These are phyloP conservation scores for Columba janthina DNA, from an alignment of 2,113 vertebrate genomes.

Conservation along the genomic window DNA sequence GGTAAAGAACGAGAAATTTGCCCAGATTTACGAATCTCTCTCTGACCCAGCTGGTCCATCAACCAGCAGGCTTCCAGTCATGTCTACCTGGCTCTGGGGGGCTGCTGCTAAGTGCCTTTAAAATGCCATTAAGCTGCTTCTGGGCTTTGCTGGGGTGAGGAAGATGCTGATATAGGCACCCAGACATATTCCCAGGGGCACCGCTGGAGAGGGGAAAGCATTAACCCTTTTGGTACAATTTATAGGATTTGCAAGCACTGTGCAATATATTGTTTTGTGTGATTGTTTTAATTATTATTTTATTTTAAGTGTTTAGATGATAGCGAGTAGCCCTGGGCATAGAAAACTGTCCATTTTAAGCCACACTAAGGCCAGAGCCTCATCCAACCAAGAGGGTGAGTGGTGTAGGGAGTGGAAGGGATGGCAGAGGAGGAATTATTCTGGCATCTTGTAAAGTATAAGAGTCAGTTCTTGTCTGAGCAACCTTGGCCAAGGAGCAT, in stretches of 20 bases:
- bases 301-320: not conserved
- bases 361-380: not conserved
- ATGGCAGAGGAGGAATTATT: not conserved
- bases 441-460: not conserved
- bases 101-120: not conserved
- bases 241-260: not conserved
- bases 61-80: not conserved
- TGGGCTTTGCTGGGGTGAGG: not conserved
- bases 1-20: not conserved
- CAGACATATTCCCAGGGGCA: not conserved
- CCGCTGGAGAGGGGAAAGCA: not conserved
- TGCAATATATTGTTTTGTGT: not conserved
- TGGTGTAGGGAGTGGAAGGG: not conserved
- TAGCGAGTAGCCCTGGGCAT: rapidly evolving
- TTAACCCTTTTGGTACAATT: not conserved
- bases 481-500: not conserved
- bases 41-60: not conserved
- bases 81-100: not conserved
- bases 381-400: not conserved
- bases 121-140: not conserved
- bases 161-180: not conserved
- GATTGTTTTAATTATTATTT: too few relatives aligned
- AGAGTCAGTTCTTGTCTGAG: not conserved
- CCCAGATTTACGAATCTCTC: not conserved
- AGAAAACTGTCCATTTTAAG: not conserved